Conservation (phyloP, 2,888 invertebrate genomes). For the Globia sparganii region DNA sequence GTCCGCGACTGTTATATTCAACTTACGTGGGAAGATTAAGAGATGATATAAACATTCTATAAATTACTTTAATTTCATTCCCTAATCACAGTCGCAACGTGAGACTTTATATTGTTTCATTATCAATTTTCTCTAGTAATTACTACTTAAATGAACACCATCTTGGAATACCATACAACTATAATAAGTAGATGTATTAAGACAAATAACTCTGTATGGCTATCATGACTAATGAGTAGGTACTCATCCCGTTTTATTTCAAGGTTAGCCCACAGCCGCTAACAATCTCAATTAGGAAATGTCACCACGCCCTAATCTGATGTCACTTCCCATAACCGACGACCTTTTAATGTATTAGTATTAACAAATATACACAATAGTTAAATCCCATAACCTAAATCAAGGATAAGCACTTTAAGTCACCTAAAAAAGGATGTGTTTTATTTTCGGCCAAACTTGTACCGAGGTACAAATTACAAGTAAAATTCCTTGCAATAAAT, state of each 20-base stretch:
- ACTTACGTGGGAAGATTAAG: conserved; percentile 56
- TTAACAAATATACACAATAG: conserved; percentile 13
- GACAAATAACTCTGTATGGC: conserved; percentile 42
- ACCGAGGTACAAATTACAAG: too few relatives aligned
- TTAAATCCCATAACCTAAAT: neutral
- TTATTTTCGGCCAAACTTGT: too few relatives aligned
- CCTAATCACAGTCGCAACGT: conserved; percentile 47
- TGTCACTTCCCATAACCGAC: conserved; percentile 57
- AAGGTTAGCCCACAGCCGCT: conserved; percentile 57
- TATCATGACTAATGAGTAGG: conserved; percentile 50
- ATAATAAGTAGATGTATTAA: conserved; percentile 8
- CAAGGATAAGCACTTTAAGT: neutral
- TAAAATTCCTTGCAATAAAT: too few relatives aligned
- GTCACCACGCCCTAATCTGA: conserved; percentile 63
- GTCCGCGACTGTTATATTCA: conserved; percentile 24
- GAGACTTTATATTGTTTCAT: conserved; percentile 55
- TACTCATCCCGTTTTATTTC: conserved; percentile 58
- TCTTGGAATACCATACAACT: conserved; percentile 11
- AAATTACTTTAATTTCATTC: conserved; percentile 59
- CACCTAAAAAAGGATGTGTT: too few relatives aligned
- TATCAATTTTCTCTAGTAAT: conserved; percentile 52
- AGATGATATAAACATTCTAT: conserved; percentile 53
- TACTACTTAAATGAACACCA: conserved; percentile 30
- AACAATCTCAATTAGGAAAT: conserved; percentile 64
- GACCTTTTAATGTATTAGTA: conserved; percentile 19